Evolutionary conservation across 2,113 vertebrate species (phyloP).

Genomic region (Bubo scandiacus): DNA sequence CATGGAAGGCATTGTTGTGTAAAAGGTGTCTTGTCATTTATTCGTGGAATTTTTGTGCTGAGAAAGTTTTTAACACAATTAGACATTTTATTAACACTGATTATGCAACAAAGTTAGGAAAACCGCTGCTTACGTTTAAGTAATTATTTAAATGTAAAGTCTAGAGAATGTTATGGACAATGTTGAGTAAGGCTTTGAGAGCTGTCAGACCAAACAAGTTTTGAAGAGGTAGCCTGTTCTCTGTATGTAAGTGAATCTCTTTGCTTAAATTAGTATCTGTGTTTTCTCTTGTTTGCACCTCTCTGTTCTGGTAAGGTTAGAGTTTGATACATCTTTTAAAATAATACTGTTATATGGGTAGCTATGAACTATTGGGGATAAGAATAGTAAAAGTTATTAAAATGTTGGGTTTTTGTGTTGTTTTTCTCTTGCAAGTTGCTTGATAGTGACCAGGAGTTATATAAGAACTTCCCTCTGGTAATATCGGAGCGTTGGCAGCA

Average conservation of each 20-base stretch:
- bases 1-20: neutral
- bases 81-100: neutral
- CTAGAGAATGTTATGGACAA: neutral
- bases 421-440: conserved; percentile 80
- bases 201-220: neutral
- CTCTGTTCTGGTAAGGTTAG: neutral
- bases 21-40: neutral
- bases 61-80: neutral
- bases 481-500: conserved; percentile 99
- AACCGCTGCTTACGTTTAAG: neutral
- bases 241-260: neutral
- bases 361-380: neutral
- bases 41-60: neutral
- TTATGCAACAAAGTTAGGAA: neutral
- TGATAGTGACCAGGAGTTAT: conserved; percentile 97
- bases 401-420: neutral
- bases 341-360: neutral
- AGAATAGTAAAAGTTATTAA: neutral
- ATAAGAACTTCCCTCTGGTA: conserved; percentile 98
- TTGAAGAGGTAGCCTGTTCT: neutral
- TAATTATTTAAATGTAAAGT: neutral
- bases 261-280: neutral
- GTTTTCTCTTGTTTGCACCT: neutral
- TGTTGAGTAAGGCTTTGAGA: neutral
- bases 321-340: neutral